phyloP scores from a whole-genome alignment of 2,113 vertebrate species.

The Xenopus tropicalis region UCB_Xtro_10.0 CM004448.2:102046001-102046500 shows the following conservation, averaged over 20 bases:
- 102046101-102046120: neutral
- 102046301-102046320: conserved; percentile 26
- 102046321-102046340: conserved; percentile 31
- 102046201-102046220: neutral
- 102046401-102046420: conserved; percentile 36
- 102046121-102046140: neutral
- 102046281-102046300: conserved; percentile 23
- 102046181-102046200: conserved; percentile 5
- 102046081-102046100: too few species aligned
- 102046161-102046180: conserved; percentile 8
- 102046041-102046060: too few species aligned
- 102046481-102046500: conserved; percentile 34
- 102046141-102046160: conserved; percentile 1
- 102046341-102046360: conserved; percentile 39
- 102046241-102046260: conserved; percentile 19
- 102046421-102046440: conserved; percentile 31
- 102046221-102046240: conserved; percentile 21
- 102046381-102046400: conserved; percentile 25
- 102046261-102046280: conserved; percentile 20
- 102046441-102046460: conserved; percentile 44
- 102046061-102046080: too few species aligned
- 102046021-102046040: too few species aligned
- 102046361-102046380: conserved; percentile 37
- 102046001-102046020: too few species aligned
- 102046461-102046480: conserved; percentile 33